A percentile compares a stretch with the other conserved stretches of the same genome.
Conservation (phyloP, 2,113 vertebrate genomes). For the Pongo abelii region DNA sequence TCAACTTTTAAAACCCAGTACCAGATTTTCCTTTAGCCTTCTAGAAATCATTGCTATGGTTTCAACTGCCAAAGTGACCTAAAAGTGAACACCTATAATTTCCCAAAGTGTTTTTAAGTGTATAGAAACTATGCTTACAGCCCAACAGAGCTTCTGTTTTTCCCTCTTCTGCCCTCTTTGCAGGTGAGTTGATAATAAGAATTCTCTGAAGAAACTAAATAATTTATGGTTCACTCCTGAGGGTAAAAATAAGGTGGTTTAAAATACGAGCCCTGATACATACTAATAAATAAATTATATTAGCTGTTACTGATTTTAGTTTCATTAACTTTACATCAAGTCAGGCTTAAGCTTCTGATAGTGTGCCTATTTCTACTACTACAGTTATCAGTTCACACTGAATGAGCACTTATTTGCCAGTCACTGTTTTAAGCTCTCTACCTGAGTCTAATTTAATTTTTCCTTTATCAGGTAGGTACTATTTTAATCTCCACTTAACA, state of each 20-base stretch:
- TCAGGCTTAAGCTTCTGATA: background rate
- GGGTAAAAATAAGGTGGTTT: background rate
- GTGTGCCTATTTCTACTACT: background rate
- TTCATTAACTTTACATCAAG: background rate
- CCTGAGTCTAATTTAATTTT: background rate
- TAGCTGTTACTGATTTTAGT: slow-evolving; percentile 22
- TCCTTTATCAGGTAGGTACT: background rate
- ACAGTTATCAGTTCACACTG: background rate
- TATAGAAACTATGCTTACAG: background rate
- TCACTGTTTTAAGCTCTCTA: background rate
- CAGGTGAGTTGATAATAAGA: background rate
- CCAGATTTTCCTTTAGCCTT: background rate
- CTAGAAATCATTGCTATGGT: slow-evolving; percentile 12
- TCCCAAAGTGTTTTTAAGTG: background rate
- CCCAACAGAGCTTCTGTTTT: background rate
- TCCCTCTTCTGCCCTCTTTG: background rate
- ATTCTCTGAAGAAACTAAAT: slow-evolving; percentile 25
- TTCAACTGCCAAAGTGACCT: background rate
- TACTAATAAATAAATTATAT: background rate
- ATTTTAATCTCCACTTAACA: slow-evolving; percentile 5
- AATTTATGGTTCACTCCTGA: background rate
- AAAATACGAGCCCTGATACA: background rate
- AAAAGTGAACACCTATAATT: background rate
- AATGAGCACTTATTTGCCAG: background rate
- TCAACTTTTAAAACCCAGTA: background rate